Evolutionary conservation across 2,113 vertebrate genomes (phyloP), one percentile per base, ranked within the genome.

Genomic region (Microcebus griseorufus): DNA sequence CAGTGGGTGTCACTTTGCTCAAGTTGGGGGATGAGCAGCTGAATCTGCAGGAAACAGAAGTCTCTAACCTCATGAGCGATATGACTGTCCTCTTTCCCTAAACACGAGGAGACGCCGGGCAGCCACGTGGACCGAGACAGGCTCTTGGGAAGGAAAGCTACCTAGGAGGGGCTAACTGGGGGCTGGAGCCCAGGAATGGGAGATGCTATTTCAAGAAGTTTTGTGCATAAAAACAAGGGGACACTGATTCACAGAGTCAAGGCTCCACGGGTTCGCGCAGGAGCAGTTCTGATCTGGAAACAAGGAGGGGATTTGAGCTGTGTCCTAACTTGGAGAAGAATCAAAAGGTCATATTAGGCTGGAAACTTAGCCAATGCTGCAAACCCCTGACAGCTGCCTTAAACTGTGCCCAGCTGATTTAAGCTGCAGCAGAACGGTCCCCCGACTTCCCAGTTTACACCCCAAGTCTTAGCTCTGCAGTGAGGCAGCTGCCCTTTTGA

Each of bases 41-140:
- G n/a, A 42, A 37, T 34, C 79, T n/a, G 65, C 85, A 14, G 65
- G 60, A 45, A 70, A 48, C 17, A 10, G 83, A 69, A 6, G 48
- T 34, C 76, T 93, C 10, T 16, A 55, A 58, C 20, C 51, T 51
- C 17, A 2, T 13, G 65, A 32, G 67, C 62, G 3, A 12, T 0
- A 1, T 3, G 32, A 13, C 39, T 5, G 9, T 64, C 22, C 53
- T 29, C 4, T 17, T 64, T 81, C 32, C 88, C 42, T 23, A 87
- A 48, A 9, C 12, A 60, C 0, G 64, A 82, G 48, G 39, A 39
- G 55, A 27, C 23, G 29, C 14, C 8, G 8, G 53, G 69, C 23
- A 34, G 42, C 25, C 8, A 13, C 0, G 22, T 3, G 23, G 5
- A 14, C 39, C n/a, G 17, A 37, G 1, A 2, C 22, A 9, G 85